These are phyloP conservation scores for Anabas testudineus DNA, from an alignment of 2,797 vertebrate genomes.

Conservation along the genomic window DNA sequence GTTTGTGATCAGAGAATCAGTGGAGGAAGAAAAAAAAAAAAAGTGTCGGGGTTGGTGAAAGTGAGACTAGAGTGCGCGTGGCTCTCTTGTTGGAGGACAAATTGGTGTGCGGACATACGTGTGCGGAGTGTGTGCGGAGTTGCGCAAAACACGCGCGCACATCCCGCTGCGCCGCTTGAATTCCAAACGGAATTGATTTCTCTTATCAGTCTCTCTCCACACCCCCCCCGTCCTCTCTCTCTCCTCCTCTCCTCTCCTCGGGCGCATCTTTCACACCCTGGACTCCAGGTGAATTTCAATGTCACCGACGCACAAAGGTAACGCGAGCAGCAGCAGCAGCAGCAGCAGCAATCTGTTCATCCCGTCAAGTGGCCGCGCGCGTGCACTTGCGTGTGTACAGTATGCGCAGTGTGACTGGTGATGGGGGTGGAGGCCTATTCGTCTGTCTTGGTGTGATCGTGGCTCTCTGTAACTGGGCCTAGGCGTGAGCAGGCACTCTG, in stretches of 20 bases:
- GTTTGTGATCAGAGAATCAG: slow-evolving; percentile 26
- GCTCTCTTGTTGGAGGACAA: slow-evolving; percentile 21
- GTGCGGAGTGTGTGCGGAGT: slow-evolving; percentile 26
- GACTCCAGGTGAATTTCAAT: slow-evolving; percentile 81
- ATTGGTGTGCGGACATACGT: slow-evolving; percentile 41
- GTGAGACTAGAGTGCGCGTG: slow-evolving; percentile 32
- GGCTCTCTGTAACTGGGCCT: slow-evolving; percentile 73
- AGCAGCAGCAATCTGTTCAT: slow-evolving; percentile 74
- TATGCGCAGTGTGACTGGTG: slow-evolving; percentile 67
- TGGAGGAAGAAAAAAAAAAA: background rate
- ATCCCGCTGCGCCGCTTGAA: slow-evolving; percentile 42
- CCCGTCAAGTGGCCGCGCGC: slow-evolving; percentile 54
- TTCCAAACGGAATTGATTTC: slow-evolving; percentile 70
- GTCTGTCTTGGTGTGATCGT: slow-evolving; percentile 83
- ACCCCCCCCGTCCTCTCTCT: slow-evolving; percentile 45
- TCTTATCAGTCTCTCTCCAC: slow-evolving; percentile 62
- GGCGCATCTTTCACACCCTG: slow-evolving; percentile 54
- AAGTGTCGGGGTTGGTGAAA: too few species aligned
- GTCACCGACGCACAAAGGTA: slow-evolving; percentile 69
- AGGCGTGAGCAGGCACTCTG: slow-evolving; percentile 74
- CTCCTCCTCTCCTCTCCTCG: slow-evolving; percentile 19
- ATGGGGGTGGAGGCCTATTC: slow-evolving; percentile 70
- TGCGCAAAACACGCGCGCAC: slow-evolving; percentile 20
- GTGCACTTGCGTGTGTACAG: slow-evolving; percentile 36
- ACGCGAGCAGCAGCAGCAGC: too few species aligned